A percentile compares a stretch with the other conserved stretches of the same genome.
Evolutionary conservation across 2,113 vertebrate species (phyloP).

Genomic region (Oenanthe melanoleuca): DNA sequence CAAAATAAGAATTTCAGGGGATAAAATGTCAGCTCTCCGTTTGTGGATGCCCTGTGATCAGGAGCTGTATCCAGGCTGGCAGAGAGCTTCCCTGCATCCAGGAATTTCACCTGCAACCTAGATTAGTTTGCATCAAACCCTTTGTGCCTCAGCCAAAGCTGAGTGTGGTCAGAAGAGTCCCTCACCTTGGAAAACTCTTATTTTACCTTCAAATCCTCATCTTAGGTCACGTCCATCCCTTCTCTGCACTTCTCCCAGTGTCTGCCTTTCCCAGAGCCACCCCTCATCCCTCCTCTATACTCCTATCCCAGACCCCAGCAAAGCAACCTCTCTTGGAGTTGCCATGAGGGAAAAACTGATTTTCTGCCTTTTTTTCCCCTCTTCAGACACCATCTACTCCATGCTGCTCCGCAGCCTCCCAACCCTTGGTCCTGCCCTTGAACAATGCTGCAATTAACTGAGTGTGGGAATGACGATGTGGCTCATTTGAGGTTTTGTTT

Average conservation of each 20-base stretch:
- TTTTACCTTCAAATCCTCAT: neutral
- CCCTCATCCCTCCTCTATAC: rapidly evolving
- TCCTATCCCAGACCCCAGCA: neutral
- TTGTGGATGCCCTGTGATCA: neutral
- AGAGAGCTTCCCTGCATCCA: rapidly evolving
- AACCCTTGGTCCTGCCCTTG: neutral
- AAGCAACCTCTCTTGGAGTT: neutral
- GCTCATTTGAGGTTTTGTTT: constrained; percentile 45
- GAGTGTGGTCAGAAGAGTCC: rapidly evolving
- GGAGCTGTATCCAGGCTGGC: neutral
- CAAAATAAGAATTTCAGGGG: neutral
- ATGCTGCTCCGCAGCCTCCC: neutral
- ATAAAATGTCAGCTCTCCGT: neutral
- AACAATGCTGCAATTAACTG: constrained; percentile 1
- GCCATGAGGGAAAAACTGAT: neutral
- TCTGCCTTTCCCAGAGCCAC: neutral
- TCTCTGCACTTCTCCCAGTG: rapidly evolving
- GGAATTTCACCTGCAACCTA: neutral
- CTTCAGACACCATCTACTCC: neutral
- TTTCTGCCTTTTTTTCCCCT: neutral
- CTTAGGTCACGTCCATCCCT: neutral
- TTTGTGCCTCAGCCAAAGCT: neutral
- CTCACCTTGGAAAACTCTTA: neutral
- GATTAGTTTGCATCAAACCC: neutral
- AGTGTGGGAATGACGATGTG: constrained; percentile 6